These are phyloP conservation scores for Istiophorus platypterus DNA, from an alignment of 2,113 vertebrate species.

Conservation along the genomic window DNA sequence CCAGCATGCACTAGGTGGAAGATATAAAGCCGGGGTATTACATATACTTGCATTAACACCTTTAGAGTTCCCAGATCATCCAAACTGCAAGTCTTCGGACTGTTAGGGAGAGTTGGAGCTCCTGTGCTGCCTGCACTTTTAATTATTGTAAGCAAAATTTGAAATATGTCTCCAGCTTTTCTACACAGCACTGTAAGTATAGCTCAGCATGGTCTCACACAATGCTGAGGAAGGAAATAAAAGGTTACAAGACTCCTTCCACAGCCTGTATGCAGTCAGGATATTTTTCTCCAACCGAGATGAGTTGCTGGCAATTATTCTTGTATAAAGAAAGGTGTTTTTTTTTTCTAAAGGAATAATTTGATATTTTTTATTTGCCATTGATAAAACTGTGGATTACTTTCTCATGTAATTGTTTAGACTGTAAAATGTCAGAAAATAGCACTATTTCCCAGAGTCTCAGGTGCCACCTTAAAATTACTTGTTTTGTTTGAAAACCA, in stretches of 20 bases:
- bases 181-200: conserved; percentile 17
- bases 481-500: too few relatives aligned
- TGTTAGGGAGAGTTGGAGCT: background rate
- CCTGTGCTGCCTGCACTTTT: background rate
- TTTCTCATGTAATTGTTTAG: background rate
- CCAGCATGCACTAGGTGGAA: conserved; percentile 45
- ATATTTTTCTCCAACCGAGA: background rate
- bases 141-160: conserved; percentile 39
- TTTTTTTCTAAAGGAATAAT: background rate
- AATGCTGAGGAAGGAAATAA: background rate
- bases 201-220: background rate
- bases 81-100: background rate
- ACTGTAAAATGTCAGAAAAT: background rate
- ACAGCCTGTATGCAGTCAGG: background rate
- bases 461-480: background rate
- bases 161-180: conserved; percentile 5
- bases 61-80: conserved; percentile 1
- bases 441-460: background rate
- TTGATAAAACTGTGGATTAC: background rate
- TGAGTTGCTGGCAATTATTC: too few relatives aligned
- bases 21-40: conserved; percentile 10
- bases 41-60: conserved; percentile 6
- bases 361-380: background rate
- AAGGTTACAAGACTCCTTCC: background rate
- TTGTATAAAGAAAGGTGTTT: background rate